A percentile compares a stretch with the other conserved stretches of the same genome.
phyloP scores from a whole-genome alignment of 2,797 vertebrate species.

The Hylomyscus alleni region DNA sequence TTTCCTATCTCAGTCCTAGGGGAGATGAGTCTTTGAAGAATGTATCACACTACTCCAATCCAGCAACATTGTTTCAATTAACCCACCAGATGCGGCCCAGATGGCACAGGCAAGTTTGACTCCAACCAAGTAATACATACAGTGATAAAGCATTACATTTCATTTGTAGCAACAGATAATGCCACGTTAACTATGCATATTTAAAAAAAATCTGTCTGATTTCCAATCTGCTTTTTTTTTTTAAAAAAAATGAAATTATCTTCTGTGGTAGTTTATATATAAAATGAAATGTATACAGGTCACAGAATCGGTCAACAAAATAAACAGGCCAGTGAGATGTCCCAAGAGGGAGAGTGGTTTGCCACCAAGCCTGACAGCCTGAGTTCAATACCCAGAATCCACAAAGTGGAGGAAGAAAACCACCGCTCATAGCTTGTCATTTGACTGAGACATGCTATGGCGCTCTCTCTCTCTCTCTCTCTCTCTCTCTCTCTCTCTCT shows the following conservation, averaged over 20 bases:
- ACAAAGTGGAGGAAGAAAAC: background rate
- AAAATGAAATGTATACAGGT: background rate
- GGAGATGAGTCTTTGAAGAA: slow-evolving; percentile 62
- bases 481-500: background rate
- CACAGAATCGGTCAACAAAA: slow-evolving; percentile 32
- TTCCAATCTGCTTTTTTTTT: slow-evolving; percentile 1
- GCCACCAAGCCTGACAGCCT: background rate
- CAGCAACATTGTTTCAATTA: slow-evolving; percentile 75
- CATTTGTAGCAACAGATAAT: slow-evolving; percentile 24
- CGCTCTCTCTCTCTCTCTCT: background rate
- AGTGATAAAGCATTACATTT: slow-evolving; percentile 48
- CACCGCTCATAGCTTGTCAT: background rate
- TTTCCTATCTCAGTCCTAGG: slow-evolving; percentile 59
- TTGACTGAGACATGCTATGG: background rate
- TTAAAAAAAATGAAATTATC: slow-evolving; percentile 6
- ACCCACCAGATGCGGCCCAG: slow-evolving; percentile 60
- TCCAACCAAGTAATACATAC: slow-evolving; percentile 67
- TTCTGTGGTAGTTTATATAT: background rate
- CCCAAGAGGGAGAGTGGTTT: background rate
- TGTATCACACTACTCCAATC: slow-evolving; percentile 55
- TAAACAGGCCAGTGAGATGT: background rate
- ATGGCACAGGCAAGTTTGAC: slow-evolving; percentile 69
- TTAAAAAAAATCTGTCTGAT: background rate
- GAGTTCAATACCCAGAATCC: background rate
- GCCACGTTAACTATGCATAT: slow-evolving; percentile 43